Evolutionary conservation across 2,113 vertebrate species (phyloP), one percentile per base, ranked within the genome.

Genomic region (Sinocyclocheilus maitianheensis): DNA sequence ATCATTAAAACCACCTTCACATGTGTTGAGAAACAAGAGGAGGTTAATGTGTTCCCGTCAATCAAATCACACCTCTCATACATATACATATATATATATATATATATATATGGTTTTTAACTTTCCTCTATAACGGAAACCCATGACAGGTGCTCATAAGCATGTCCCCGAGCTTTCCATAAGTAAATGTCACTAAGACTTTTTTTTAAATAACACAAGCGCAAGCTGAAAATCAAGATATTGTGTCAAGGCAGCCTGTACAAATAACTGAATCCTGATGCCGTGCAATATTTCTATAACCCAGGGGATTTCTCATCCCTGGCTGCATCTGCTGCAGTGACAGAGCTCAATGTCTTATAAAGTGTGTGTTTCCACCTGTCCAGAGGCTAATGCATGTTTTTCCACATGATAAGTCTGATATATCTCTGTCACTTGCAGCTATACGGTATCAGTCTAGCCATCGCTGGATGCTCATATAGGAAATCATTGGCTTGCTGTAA

Each of bases 371-470:
- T 77, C 84, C 72, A 71, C 78, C 40, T 72, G 87, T 85, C 60
- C 83, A 20, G 60, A 4, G 43, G 30, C 26, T 43, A 84, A 76
- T 82, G n/a, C 48, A 20, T 69, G 77, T 84, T 48, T 87, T 53
- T 67, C 53, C 22, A 51, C 43, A 46, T 75, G 60, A 69, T 84
- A 80, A 86, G 69, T 69, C 81, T 53, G 79, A 85, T 86, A 83
- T 85, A 34, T 62, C 40, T 53, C 65, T 24, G 22, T 51, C 62
- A 60, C 83, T 78, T 51, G 81, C 87, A 88, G 89, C 85, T 78
- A 86, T 87, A 81, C 90, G 77, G 91, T 89, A 89, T 88, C 87
- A 91, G 83, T 81, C 69, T 85, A 85, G 84, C 81, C 81, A 74
- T 86, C 87, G 81, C 87, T 67, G 65, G 26, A 76, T 84, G 67